A percentile compares a stretch with the other conserved stretches of the same genome.
phyloP scores from a whole-genome alignment of 2,113 vertebrate species.

The Grallaria varia region DNA sequence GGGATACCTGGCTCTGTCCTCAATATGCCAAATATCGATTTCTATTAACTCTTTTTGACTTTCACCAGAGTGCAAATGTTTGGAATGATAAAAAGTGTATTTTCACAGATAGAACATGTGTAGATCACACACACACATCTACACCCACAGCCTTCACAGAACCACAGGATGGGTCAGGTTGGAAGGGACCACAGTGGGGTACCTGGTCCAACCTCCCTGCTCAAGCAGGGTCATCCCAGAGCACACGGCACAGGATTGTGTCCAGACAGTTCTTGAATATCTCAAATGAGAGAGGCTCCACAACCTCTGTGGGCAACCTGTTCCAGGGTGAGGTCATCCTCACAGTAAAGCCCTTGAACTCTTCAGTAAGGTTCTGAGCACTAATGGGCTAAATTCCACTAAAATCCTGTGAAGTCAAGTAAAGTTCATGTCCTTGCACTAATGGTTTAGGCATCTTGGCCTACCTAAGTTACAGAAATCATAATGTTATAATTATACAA shows the following conservation, averaged over 20 bases:
- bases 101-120: fast-evolving
- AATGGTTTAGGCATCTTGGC: not conserved
- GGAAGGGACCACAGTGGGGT: fast-evolving
- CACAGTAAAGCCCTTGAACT: not conserved
- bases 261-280: not conserved
- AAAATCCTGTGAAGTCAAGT: not conserved
- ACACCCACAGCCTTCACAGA: fast-evolving
- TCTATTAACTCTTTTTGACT: not conserved
- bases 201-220: too few species aligned
- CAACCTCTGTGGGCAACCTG: not conserved
- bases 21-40: not conserved
- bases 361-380: not conserved
- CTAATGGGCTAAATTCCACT: not conserved
- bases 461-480: not conserved
- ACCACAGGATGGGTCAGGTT: too few species aligned
- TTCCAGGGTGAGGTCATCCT: not conserved
- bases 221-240: not conserved
- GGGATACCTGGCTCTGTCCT: not conserved
- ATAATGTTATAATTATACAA: too few species aligned
- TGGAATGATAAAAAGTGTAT: not conserved
- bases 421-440: not conserved
- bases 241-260: not conserved
- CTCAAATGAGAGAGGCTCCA: not conserved
- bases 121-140: fast-evolving
- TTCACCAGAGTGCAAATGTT: not conserved